Evolutionary conservation across 2,113 vertebrate genomes (phyloP), one percentile per base, ranked within the genome.

Genomic region (Planiliza haematocheilus): DNA sequence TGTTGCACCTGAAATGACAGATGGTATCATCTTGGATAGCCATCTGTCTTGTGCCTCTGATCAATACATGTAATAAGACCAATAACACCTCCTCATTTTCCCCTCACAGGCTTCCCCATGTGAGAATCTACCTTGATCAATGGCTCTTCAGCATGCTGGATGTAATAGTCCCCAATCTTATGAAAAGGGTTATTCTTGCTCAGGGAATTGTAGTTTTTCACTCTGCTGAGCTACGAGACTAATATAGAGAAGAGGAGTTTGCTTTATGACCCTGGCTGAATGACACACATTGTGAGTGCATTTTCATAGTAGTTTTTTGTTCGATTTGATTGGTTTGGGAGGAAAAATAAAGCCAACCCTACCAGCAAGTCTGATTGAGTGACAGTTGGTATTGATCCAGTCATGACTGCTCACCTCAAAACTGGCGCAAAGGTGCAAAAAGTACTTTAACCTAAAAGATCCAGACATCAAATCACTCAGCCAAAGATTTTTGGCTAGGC

Each of bases 51-150:
- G 1, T 0, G 0, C 30, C 20, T 10, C 67, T 74, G 59, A 77
- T 84, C 82, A 65, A 84, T 84, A 81, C 52, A 4, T 50, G 46
- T 70, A 73, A 69, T 81, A 73, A 64, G 56, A 76, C 62, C 11
- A 9, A 42, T 58, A 68, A 77, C 51, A 64, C 73, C 69, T 52
- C 68, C 63, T 67, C 16, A 56, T 24, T 65, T 58, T 72, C 37
- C 24, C 38, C 46, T 65, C 8, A 4, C 39, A 21, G 59, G 34
- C 18, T 53, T 39, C 38, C 45, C 55, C 4, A 13, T 55, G 69
- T 58, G 48, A 39, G 39, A 48, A 60, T 48, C 59, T 41, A n/a
- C 53, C 9, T 34, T 62, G 80, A 86, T 81, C 81, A 63, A 78
- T 78, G 73, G 12, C 48, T 46, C 41, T 24, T 65, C 52, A 17